These are phyloP conservation scores for Suricata suricatta DNA, from an alignment of 2,113 vertebrate species.

Conservation along the genomic window DNA sequence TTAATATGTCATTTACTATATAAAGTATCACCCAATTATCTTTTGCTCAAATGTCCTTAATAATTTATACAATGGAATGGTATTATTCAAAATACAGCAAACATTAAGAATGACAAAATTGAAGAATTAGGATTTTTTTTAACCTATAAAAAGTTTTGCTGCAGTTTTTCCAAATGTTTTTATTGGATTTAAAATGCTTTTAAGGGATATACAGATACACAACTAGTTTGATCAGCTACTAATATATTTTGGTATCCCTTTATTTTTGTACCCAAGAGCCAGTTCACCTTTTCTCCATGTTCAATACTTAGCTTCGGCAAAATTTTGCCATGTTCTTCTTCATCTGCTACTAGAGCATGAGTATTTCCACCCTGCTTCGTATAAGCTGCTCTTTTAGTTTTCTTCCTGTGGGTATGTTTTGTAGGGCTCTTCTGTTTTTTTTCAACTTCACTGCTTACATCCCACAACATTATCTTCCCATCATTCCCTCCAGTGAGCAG, in stretches of 20 bases:
- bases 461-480: constrained; percentile 92
- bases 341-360: constrained; percentile 37
- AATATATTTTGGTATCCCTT: constrained; percentile 90
- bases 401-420: constrained; percentile 84
- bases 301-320: constrained; percentile 89
- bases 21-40: constrained; percentile 17
- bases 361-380: constrained; percentile 73
- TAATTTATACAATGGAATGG: neutral
- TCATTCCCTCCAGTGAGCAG: constrained; percentile 95
- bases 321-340: constrained; percentile 49
- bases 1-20: constrained; percentile 26
- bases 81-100: neutral
- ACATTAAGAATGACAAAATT: neutral
- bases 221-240: constrained; percentile 93
- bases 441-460: constrained; percentile 84
- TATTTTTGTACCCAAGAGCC: constrained; percentile 88
- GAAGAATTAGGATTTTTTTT: neutral
- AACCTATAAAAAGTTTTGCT: neutral
- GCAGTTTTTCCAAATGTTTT: constrained; percentile 4
- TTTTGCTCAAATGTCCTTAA: constrained; percentile 35
- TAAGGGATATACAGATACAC: constrained; percentile 89
- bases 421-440: constrained; percentile 84
- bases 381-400: constrained; percentile 78
- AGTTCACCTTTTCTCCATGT: constrained; percentile 96
- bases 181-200: constrained; percentile 71